phyloP scores from a whole-genome alignment of 2,113 vertebrate genomes.

The Elaphurus davidianus region DNA sequence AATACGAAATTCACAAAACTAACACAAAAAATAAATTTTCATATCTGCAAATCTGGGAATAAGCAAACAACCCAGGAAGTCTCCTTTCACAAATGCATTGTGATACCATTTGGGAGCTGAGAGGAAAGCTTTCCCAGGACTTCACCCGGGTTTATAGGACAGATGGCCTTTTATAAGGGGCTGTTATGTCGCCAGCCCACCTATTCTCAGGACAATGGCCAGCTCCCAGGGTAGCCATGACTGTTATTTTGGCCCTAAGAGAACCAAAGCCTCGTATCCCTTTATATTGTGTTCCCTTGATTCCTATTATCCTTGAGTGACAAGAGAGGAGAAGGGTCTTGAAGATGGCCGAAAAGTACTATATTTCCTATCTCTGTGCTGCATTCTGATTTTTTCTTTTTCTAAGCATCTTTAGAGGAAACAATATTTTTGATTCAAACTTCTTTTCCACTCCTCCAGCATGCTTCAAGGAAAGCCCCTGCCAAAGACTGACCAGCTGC shows the following conservation, averaged over 20 bases:
- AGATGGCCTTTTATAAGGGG: constrained; percentile 26
- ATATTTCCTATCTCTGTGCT: background rate
- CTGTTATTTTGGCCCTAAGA: background rate
- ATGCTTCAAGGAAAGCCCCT: background rate
- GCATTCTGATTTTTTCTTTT: background rate
- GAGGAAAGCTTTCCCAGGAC: background rate
- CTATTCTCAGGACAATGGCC: background rate
- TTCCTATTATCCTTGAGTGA: background rate
- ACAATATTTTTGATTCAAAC: background rate
- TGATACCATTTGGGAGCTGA: constrained; percentile 5
- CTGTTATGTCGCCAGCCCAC: background rate
- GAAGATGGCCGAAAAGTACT: background rate
- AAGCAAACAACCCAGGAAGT: background rate
- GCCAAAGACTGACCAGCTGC: background rate
- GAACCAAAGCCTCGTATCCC: background rate
- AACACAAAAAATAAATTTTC: background rate
- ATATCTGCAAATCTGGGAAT: background rate
- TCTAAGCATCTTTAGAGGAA: background rate
- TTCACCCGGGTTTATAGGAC: background rate
- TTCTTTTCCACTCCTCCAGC: background rate
- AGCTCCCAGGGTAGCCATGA: background rate
- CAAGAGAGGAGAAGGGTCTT: background rate
- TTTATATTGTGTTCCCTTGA: background rate
- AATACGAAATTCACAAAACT: background rate
- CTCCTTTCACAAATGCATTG: background rate